Evolutionary conservation across 2,113 vertebrate species (phyloP).

Genomic region (Lepisosteus osseus): DNA sequence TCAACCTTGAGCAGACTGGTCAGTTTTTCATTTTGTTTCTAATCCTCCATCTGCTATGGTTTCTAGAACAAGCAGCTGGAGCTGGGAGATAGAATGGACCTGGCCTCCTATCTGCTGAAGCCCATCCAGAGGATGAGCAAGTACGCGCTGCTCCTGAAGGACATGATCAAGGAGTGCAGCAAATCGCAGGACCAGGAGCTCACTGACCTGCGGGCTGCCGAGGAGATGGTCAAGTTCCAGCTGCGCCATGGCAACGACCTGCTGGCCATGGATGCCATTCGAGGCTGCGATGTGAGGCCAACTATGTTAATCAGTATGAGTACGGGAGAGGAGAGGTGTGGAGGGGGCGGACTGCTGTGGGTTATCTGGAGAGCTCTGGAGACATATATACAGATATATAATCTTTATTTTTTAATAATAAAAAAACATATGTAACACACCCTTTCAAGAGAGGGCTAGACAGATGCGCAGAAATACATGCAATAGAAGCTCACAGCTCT

Average conservation of each 20-base stretch:
- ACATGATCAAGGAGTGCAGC: constrained; percentile 36
- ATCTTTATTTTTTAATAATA: too few species aligned
- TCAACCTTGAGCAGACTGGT: too few species aligned
- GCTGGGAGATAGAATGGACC: constrained; percentile 53
- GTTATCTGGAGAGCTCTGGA: too few species aligned
- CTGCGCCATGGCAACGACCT: constrained; percentile 52
- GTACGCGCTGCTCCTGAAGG: constrained; percentile 48
- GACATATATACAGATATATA: too few species aligned
- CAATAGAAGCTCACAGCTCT: too few species aligned
- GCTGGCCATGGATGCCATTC: constrained; percentile 54
- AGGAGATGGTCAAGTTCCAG: constrained; percentile 50
- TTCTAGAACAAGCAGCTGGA: constrained; percentile 47
- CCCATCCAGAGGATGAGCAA: constrained; percentile 55
- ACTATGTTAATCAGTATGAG: too few species aligned
- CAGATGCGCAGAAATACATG: too few species aligned
- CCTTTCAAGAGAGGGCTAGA: too few species aligned
- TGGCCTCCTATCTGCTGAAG: constrained; percentile 56
- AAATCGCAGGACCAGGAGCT: constrained; percentile 36
- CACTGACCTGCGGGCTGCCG: constrained; percentile 30
- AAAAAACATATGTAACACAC: too few species aligned
- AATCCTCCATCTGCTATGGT: background rate
- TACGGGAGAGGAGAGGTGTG: too few species aligned
- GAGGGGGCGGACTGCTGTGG: too few species aligned
- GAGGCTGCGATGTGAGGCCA: constrained; percentile 44
- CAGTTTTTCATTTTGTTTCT: background rate